These are phyloP conservation scores for Microctonus hyperodae DNA, from an alignment of 2,888 invertebrate genomes.

Conservation along the genomic window DNA sequence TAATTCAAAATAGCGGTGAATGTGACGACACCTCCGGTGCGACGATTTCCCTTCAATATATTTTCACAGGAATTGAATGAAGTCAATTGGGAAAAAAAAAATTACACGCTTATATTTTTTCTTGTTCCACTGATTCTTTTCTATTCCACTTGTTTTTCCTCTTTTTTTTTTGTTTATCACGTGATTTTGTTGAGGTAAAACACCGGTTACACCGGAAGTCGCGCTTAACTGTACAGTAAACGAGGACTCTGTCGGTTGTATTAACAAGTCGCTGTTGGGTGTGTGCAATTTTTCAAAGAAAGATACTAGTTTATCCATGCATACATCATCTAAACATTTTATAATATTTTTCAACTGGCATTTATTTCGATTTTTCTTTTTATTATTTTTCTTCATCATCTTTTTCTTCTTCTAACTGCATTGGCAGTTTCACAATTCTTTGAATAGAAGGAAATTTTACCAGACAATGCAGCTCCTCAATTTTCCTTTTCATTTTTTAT, in stretches of 20 bases:
- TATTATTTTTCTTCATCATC: background rate
- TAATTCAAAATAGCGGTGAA: conserved; percentile 13
- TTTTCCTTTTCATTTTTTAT: no score
- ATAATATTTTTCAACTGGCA: background rate
- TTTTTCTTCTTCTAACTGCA: background rate
- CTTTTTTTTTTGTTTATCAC: conserved; percentile 22
- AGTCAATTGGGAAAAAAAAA: conserved; percentile 9
- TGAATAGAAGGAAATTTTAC: background rate
- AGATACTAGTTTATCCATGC: background rate
- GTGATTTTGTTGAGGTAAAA: conserved; percentile 25
- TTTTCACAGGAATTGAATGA: background rate
- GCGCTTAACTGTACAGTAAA: conserved; percentile 28
- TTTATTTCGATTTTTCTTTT: no score
- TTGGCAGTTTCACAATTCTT: background rate
- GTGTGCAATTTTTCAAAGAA: conserved; percentile 8
- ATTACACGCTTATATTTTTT: background rate
- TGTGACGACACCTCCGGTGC: conserved; percentile 5
- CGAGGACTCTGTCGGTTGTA: conserved; percentile 9
- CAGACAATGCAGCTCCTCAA: background rate
- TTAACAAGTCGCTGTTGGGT: conserved; percentile 10
- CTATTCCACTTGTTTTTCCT: background rate
- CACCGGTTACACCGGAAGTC: conserved; percentile 31
- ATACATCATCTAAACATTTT: background rate
- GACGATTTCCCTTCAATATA: conserved; percentile 16
- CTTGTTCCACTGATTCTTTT: background rate